Percentiles rank a stretch among this genome's conserved stretches.
These are phyloP conservation scores for Leptoclinus maculatus DNA, from an alignment of 2,797 vertebrate genomes.

Conservation along the genomic window DNA sequence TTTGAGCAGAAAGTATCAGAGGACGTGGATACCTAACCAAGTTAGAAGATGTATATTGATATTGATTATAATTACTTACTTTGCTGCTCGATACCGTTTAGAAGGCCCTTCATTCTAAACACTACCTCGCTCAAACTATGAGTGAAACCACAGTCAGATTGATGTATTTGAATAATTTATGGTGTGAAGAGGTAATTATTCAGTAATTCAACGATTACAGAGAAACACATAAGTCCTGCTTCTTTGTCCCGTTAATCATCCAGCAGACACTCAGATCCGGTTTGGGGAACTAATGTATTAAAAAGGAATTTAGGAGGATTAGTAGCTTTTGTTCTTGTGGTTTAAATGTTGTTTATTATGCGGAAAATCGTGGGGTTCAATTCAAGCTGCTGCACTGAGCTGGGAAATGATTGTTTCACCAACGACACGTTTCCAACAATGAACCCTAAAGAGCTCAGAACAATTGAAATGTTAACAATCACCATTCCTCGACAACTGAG, in stretches of 20 bases:
- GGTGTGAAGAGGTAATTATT: not conserved
- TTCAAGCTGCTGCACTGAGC: not conserved
- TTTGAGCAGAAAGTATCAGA: not conserved
- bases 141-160: conserved; percentile 3
- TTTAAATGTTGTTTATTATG: not conserved
- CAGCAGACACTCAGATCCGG: not conserved
- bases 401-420: not conserved
- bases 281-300: not conserved
- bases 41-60: not conserved
- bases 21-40: not conserved
- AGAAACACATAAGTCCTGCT: not conserved
- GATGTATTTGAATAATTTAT: not conserved
- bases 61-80: not conserved
- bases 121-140: not conserved
- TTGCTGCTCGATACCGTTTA: not conserved
- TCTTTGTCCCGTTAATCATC: not conserved
- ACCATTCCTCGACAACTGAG: not conserved
- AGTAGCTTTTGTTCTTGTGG: not conserved
- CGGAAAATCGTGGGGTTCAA: not conserved
- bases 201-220: not conserved
- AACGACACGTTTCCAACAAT: not conserved
- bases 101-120: too few relatives aligned
- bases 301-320: not conserved
- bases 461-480: not conserved
- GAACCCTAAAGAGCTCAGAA: not conserved